Conservation (phyloP, 2,888 invertebrate genomes). For the Phyllotreta striolata region DNA sequence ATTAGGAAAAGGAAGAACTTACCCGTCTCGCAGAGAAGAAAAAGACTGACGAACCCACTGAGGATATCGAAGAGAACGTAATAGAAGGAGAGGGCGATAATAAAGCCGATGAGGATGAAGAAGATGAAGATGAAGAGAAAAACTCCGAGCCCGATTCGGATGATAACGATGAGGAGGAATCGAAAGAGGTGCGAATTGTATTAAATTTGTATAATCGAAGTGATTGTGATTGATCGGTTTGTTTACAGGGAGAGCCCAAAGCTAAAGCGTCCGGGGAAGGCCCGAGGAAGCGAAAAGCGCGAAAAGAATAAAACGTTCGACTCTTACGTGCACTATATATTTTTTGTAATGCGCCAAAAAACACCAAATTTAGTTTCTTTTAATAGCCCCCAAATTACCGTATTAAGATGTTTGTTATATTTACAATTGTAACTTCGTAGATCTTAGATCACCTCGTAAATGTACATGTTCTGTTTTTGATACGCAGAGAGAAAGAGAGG, state of each 20-base stretch:
- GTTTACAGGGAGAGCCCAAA: conserved; percentile 35
- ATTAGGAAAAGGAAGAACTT: conserved; percentile 61
- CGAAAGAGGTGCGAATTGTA: conserved; percentile 10
- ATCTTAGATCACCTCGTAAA: conserved; percentile 26
- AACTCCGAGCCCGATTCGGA: conserved; percentile 53
- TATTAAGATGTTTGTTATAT: conserved; percentile 15
- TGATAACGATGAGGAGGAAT: conserved; percentile 49
- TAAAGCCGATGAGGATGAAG: conserved; percentile 56
- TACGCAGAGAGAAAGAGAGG: background rate
- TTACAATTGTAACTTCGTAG: conserved; percentile 13
- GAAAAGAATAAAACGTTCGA: conserved; percentile 52
- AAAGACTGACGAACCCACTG: conserved; percentile 75
- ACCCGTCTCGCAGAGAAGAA: conserved; percentile 67
- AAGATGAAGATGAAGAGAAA: conserved; percentile 54
- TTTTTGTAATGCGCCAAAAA: conserved; percentile 10
- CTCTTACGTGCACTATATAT: conserved; percentile 17
- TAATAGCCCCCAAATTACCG: conserved; percentile 15
- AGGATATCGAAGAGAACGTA: conserved; percentile 66
- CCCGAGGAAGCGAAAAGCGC: conserved; percentile 57
- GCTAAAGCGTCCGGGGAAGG: conserved; percentile 48
- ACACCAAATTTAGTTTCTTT: conserved; percentile 10
- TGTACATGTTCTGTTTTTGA: conserved; percentile 16
- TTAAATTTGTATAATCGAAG: background rate
- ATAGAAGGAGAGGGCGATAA: conserved; percentile 56
- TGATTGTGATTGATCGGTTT: conserved; percentile 10